Conservation (phyloP, 2,113 vertebrate genomes). For the Eidolon helvum region DNA sequence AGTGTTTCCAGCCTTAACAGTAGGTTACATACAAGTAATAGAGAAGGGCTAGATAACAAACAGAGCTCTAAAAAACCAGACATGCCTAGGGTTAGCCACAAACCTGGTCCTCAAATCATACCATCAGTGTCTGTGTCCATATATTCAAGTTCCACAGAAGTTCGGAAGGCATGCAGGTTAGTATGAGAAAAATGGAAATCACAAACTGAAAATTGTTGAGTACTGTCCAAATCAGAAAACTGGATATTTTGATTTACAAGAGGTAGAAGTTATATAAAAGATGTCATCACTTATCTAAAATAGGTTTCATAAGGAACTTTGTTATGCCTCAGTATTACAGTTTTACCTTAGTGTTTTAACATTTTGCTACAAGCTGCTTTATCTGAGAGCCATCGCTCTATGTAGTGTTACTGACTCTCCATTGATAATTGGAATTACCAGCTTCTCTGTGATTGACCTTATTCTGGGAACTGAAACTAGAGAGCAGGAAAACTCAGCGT, state of each 20-base stretch:
- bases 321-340: not conserved
- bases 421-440: too few relatives aligned
- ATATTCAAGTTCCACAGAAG: conserved; percentile 94
- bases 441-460: not conserved
- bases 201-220: not conserved
- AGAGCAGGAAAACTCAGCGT: not conserved
- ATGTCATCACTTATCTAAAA: not conserved
- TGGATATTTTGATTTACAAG: not conserved
- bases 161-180: conserved; percentile 97
- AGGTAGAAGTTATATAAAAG: not conserved
- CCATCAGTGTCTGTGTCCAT: conserved; percentile 95
- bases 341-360: not conserved
- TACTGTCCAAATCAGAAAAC: not conserved
- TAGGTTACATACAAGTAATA: conserved; percentile 87
- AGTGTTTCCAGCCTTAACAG: too few relatives aligned
- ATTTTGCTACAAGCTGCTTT: not conserved
- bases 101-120: conserved; percentile 83
- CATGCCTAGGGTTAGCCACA: conserved; percentile 81
- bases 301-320: not conserved
- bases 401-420: not conserved
- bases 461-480: not conserved
- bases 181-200: conserved; percentile 38
- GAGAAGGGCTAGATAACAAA: conserved; percentile 89
- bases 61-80: conserved; percentile 88
- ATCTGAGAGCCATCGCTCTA: not conserved